Conservation (phyloP, 2,113 vertebrate genomes). For the Solea solea region DNA sequence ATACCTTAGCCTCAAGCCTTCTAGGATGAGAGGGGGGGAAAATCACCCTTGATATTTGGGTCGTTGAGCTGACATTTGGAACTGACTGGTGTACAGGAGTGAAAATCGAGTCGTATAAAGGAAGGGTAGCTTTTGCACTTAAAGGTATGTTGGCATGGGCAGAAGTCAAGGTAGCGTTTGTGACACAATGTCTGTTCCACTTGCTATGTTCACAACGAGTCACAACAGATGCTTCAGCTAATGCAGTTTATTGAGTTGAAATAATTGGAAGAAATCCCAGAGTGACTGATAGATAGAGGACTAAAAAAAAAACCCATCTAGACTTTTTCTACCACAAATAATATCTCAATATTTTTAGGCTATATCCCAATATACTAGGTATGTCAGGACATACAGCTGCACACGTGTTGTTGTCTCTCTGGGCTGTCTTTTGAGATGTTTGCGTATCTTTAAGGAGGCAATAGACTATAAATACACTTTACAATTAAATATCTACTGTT, state of each 20-base stretch:
- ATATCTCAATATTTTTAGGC: too few relatives aligned
- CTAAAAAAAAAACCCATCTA: neutral
- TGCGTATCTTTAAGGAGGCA: too few relatives aligned
- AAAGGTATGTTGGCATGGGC: slow-evolving; percentile 49
- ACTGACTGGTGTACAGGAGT: slow-evolving; percentile 44
- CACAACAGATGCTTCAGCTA: slow-evolving; percentile 40
- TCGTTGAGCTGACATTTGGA: slow-evolving; percentile 75
- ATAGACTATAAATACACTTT: too few relatives aligned
- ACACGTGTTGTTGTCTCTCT: too few relatives aligned
- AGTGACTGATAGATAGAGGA: slow-evolving; percentile 22
- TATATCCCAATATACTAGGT: too few relatives aligned
- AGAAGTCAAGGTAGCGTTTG: slow-evolving; percentile 46
- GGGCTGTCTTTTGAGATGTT: too few relatives aligned
- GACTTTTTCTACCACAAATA: too few relatives aligned
- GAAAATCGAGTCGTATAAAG: slow-evolving; percentile 56
- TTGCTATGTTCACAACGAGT: slow-evolving; percentile 28
- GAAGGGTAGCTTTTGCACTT: slow-evolving; percentile 51
- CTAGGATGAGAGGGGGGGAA: slow-evolving; percentile 60
- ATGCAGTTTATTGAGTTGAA: slow-evolving; percentile 56
- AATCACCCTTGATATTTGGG: slow-evolving; percentile 72
- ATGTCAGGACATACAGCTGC: too few relatives aligned
- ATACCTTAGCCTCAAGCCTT: slow-evolving; percentile 66
- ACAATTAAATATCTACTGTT: too few relatives aligned
- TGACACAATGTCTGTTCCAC: slow-evolving; percentile 21
- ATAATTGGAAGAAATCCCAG: slow-evolving; percentile 48